These are phyloP conservation scores for Ptilonorhynchus violaceus DNA, from an alignment of 2,113 vertebrate genomes.

Conservation along the genomic window DNA sequence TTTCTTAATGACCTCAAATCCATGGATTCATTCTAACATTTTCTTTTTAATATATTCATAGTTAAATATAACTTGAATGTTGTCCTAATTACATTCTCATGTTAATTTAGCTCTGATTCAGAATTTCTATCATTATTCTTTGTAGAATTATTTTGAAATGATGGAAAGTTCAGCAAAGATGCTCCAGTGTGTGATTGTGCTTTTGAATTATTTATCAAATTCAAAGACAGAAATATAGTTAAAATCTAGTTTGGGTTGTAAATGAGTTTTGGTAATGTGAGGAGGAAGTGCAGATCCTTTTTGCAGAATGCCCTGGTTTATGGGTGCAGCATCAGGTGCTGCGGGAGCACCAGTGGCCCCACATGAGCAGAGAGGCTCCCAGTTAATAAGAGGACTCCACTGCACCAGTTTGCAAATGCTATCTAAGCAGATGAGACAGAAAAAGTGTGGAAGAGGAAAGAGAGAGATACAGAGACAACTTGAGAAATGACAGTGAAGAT, in stretches of 20 bases:
- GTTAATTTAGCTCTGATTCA: constrained; percentile 62
- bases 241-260: constrained; percentile 50
- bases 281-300: not conserved
- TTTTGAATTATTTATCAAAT: constrained; percentile 67
- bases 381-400: not conserved
- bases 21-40: constrained; percentile 14
- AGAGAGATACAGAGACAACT: not conserved
- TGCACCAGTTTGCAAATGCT: not conserved
- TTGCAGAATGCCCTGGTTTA: not conserved
- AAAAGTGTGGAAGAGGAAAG: not conserved
- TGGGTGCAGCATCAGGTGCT: not conserved
- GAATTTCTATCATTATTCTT: constrained; percentile 55
- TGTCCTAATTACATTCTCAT: constrained; percentile 64
- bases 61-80: constrained; percentile 62
- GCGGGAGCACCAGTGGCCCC: rapidly evolving
- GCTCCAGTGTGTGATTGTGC: constrained; percentile 31
- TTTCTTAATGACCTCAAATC: constrained; percentile 26
- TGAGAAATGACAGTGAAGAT: not conserved
- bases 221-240: constrained; percentile 31
- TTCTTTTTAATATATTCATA: constrained; percentile 53
- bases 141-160: constrained; percentile 55
- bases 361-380: not conserved
- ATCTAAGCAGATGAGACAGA: not conserved
- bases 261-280: not conserved
- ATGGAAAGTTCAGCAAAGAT: constrained; percentile 38